Base-by-base conservation (phyloP, 2,113 vertebrate species). In the Cyprinodon tularosa region DNA sequence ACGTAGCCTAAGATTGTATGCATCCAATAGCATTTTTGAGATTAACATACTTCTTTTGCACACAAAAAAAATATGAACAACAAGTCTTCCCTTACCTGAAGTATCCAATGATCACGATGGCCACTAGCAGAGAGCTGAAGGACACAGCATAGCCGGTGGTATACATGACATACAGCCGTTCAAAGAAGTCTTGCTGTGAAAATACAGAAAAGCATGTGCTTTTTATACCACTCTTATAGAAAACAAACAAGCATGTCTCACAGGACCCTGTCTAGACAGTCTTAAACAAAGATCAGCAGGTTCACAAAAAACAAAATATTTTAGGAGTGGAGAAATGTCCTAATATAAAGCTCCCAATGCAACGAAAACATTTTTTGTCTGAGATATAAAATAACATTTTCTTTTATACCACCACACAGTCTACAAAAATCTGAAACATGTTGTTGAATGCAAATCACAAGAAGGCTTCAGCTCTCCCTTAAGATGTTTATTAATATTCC, bases 91-190 rank as follows among this genome's bases (percentile, higher is more conserved):
- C 80, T 87, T 87, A 96, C 96, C 95, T 95, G 89, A 97, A 97
- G 74, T 95, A 97, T 60, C 95, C 94, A 45, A 97, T 96, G 81
- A 96, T 95, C 78, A 96, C 78, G 88, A 97, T 93, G 63, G 96
- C 96, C 72, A 96, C 93, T 0, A 95, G 88, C 74, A 97, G 88
- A 22, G 95, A 96, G 73, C 93, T 92, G 72, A 97, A 97, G 83
- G 96, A 97, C 75, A 96, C 85, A 0, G 96, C 95, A 1, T 97
- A 97, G 17, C 96, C 96, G 1, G 95, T 73, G 10, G 96, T 97
- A 47, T 97, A 97, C 93, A 97, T 95, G 80, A 96, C 20, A 11
- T 93, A 95, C 48, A 97, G 93, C 4, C 95, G 93, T 73, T 97
- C 95, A 77, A 97, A 97, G 92, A 97, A 96, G 17, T 95, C 92